Conservation (phyloP, 2,797 vertebrate genomes). For the Masticophis lateralis region DNA sequence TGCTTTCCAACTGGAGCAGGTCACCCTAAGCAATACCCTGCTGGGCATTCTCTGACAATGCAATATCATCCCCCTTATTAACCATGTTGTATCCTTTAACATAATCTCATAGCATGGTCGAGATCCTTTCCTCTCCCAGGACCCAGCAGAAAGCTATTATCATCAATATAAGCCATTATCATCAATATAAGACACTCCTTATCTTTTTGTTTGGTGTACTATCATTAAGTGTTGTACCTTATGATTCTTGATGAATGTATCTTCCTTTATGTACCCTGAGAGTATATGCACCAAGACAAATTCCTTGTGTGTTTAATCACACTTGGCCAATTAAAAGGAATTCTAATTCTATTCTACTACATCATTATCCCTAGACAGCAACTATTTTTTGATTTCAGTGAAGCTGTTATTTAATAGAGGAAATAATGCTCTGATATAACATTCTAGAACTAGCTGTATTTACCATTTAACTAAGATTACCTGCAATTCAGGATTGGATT, state of each 20-base stretch:
- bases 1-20: background rate
- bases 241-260: too few relatives aligned
- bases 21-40: background rate
- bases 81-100: background rate
- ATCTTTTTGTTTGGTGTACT: background rate
- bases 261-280: too few relatives aligned
- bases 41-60: background rate
- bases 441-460: constrained; percentile 5
- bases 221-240: too few relatives aligned
- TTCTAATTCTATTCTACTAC: background rate
- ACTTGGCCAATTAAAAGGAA: too few relatives aligned
- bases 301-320: too few relatives aligned
- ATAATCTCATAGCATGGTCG: background rate
- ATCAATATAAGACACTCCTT: background rate
- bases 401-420: constrained; percentile 10
- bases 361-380: background rate
- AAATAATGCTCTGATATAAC: background rate
- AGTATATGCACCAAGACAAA: too few relatives aligned
- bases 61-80: background rate
- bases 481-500: background rate
- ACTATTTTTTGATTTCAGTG: background rate
- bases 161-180: background rate
- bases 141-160: background rate
- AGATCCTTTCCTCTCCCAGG: background rate
- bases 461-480: background rate